Evolutionary conservation across 1,140 invertebrate species (phyloP).

Genomic region (Pseudomyrmex dendroicus): DNA sequence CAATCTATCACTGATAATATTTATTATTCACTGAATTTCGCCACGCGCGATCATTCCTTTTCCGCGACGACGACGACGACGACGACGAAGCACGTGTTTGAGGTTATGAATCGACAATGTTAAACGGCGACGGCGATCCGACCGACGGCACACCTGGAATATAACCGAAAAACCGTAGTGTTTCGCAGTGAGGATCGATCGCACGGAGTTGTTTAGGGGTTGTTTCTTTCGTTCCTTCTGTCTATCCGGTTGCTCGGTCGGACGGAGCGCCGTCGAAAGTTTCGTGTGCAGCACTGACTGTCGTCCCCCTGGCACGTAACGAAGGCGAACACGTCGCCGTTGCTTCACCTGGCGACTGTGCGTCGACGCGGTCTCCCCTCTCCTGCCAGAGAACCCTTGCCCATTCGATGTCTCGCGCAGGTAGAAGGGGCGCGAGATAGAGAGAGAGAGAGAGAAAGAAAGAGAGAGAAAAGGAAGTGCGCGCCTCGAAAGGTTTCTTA

Average conservation of each 20-base stretch:
- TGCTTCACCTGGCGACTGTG: conserved; percentile 84
- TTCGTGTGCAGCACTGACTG: conserved; percentile 66
- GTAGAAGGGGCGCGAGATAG: conserved; percentile 28
- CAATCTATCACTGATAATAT: conserved; percentile 2
- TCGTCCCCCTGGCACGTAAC: conserved; percentile 60
- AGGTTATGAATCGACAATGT: conserved; percentile 58
- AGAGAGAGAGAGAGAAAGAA: not conserved
- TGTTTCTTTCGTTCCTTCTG: conserved; percentile 1
- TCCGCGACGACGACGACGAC: not conserved
- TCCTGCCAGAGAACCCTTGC: conserved; percentile 56
- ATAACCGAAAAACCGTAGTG: conserved; percentile 4
- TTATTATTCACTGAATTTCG: conserved; percentile 33
- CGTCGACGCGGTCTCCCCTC: conserved; percentile 72
- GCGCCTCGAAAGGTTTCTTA: conserved; percentile 15
- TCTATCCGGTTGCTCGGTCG: conserved; percentile 16
- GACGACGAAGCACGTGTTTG: conserved; percentile 33
- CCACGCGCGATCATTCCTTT: conserved; percentile 38
- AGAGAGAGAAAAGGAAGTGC: conserved; percentile 26
- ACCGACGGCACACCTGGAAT: conserved; percentile 27
- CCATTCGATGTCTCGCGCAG: conserved; percentile 15
- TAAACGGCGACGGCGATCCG: not conserved
- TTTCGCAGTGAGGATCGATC: conserved; percentile 23
- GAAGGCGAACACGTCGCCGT: conserved; percentile 72
- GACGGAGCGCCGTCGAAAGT: conserved; percentile 57
- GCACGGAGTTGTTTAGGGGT: not conserved